Evolutionary conservation across 2,888 invertebrate genomes (phyloP), one percentile per base, ranked within the genome.

Genomic region (Fragum whitleyi): DNA sequence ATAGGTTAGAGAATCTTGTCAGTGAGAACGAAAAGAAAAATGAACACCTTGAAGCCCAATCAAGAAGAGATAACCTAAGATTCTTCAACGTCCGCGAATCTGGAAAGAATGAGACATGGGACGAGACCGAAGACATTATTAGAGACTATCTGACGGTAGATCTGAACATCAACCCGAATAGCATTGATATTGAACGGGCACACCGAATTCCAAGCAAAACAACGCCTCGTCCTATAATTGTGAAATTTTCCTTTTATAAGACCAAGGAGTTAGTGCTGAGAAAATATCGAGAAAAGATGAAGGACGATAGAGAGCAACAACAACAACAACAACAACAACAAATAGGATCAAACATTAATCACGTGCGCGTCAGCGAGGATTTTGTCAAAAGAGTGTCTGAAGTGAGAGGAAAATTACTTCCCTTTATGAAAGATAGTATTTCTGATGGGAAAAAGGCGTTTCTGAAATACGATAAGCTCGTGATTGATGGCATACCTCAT

Each of bases 221-320:
- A 26, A 26, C 57, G 6, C 57, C 57, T 9, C 23, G 57, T 9
- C 57, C 57, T 26, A 26, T 26, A 21, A 59, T 59, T 16, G 57
- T n/a, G n/a, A n/a, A n/a, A n/a, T n/a, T n/a, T n/a, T n/a, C n/a
- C n/a, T n/a, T n/a, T n/a, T n/a, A n/a, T 59, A 59, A 59, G 23
- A 59, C 53, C 6, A 53, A 53, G 19, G 53, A 53, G 11, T 11
- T 6, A 11, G 19, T 53, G 19, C 53, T 53, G 6, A 7, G 53
- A n/a, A 53, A 19, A 53, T 53, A 53, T 19, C 7, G 53, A 53
- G 53, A 53, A 53, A 53, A 53, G 53, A n/a, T 53, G 11, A 53
- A 53, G 19, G 11, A 53, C 7, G 53, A 53, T n/a, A 53, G 53
- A 19, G n/a, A 53, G 5, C n/a, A 6, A n/a, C 19, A n/a, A 5